A percentile compares a stretch with the other conserved stretches of the same genome.
phyloP scores from a whole-genome alignment of 2,113 vertebrate species.

The Solea senegalensis region DNA sequence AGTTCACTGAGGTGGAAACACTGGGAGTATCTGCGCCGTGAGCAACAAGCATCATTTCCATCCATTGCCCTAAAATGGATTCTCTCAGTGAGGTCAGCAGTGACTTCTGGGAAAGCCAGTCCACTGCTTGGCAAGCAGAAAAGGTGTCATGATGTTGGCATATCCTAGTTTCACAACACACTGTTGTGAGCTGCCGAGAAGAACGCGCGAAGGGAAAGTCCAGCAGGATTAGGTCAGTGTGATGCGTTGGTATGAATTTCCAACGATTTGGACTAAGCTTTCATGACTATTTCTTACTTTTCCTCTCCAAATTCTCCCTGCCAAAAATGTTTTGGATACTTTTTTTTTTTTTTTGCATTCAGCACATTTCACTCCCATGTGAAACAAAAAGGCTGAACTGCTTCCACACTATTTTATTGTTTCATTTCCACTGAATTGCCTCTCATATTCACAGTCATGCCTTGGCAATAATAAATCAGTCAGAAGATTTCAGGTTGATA shows the following conservation, averaged over 20 bases:
- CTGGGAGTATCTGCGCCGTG: neutral
- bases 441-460: too few relatives aligned
- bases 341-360: neutral
- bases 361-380: neutral
- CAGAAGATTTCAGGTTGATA: too few relatives aligned
- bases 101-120: slow-evolving; percentile 43
- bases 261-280: slow-evolving; percentile 4
- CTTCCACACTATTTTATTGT: neutral
- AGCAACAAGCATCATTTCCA: slow-evolving; percentile 5
- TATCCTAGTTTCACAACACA: slow-evolving; percentile 49
- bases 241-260: slow-evolving; percentile 2
- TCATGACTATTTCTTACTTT: slow-evolving; percentile 5
- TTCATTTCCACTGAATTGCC: neutral
- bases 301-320: neutral
- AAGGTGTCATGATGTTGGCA: slow-evolving; percentile 46
- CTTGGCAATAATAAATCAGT: too few relatives aligned
- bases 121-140: slow-evolving; percentile 42
- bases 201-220: slow-evolving; percentile 46
- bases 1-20: neutral
- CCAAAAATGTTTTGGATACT: neutral
- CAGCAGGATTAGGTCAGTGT: slow-evolving; percentile 21
- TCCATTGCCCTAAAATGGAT: slow-evolving; percentile 6
- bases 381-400: slow-evolving; percentile 1
- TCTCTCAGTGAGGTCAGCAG: slow-evolving; percentile 14
- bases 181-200: slow-evolving; percentile 23